These are phyloP conservation scores for Riparia riparia DNA, from an alignment of 2,113 vertebrate genomes.

Conservation along the genomic window DNA sequence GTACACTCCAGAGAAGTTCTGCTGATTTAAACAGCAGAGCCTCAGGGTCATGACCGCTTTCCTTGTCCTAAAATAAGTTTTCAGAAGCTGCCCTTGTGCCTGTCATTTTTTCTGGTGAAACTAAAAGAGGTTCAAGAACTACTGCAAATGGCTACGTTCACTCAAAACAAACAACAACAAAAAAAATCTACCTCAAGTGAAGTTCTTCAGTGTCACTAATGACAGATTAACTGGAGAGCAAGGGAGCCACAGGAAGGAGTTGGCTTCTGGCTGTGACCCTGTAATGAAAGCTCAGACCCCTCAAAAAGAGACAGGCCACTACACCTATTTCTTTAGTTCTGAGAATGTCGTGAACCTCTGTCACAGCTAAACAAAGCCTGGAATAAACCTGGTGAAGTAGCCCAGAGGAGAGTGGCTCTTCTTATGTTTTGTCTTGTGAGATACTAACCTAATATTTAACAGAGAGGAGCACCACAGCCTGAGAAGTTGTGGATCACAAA, in stretches of 20 bases:
- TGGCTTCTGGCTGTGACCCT: not conserved
- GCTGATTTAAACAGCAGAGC: not conserved
- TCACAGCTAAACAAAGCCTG: not conserved
- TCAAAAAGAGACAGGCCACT: not conserved
- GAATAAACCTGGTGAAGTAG: not conserved
- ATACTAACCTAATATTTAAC: not conserved
- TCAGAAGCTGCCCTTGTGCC: not conserved
- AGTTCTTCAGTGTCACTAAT: not conserved
- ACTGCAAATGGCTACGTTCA: not conserved
- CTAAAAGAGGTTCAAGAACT: not conserved
- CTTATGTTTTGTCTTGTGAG: not conserved
- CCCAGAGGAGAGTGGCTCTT: not conserved
- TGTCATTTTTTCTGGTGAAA: not conserved
- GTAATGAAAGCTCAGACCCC: not conserved
- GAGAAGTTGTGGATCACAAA: not conserved
- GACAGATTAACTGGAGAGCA: not conserved
- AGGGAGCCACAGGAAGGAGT: not conserved
- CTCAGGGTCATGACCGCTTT: not conserved
- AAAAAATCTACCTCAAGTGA: not conserved
- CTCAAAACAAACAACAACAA: not conserved
- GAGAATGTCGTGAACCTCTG: not conserved
- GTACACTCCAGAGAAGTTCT: not conserved
- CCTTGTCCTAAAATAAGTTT: not conserved
- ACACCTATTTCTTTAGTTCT: not conserved
- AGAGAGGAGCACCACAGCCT: not conserved